Evolutionary conservation across 2,888 invertebrate genomes (phyloP), one percentile per base, ranked within the genome.

Genomic region (Cybosia mesomella): DNA sequence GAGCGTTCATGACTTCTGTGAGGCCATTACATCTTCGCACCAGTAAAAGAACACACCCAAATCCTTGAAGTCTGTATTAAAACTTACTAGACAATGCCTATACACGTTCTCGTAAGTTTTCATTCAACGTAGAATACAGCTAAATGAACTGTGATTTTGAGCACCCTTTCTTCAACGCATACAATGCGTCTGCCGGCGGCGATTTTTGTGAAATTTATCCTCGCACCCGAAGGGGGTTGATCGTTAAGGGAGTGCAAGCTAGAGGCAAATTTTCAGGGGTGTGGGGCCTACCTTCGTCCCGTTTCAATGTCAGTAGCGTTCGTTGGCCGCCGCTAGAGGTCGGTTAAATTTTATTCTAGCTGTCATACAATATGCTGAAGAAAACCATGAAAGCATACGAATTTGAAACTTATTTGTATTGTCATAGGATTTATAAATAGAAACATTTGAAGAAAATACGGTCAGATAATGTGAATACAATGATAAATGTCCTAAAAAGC

Each of bases 231-330:
- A 65, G 76, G 71, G 80, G 85, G 82, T 77, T 78, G 88, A 70
- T 82, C 79, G 85, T 81, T 81, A 83, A 75, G 89, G 87, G 80
- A 70, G 85, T 87, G 86, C 87, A 85, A 74, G 78, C 72, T 72
- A 73, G 80, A 84, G 85, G 86, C 85, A 83, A 83, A 85, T 82
- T 87, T 85, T 71, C n/a, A 70, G 83, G 79, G 86, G 91, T 85
- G 84, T 87, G 90, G 82, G 90, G 89, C 86, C 86, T 89, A 85
- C 85, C 83, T 76, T 80, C 82, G 89, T 83, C 88, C 89, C 86
- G 77, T 83, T 86, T 89, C 93, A 94, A 94, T 93, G 94, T 94
- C 94, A 90, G 80, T 77, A 76, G 88, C 87, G 91, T 93, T 93
- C 94, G 84, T 92, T 92, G 93, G 86, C 92, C 92, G 90, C 85